Percentiles rank a stretch among this genome's conserved stretches.
Evolutionary conservation across 2,113 vertebrate species (phyloP).

Genomic region (Ciconia boyciana): DNA sequence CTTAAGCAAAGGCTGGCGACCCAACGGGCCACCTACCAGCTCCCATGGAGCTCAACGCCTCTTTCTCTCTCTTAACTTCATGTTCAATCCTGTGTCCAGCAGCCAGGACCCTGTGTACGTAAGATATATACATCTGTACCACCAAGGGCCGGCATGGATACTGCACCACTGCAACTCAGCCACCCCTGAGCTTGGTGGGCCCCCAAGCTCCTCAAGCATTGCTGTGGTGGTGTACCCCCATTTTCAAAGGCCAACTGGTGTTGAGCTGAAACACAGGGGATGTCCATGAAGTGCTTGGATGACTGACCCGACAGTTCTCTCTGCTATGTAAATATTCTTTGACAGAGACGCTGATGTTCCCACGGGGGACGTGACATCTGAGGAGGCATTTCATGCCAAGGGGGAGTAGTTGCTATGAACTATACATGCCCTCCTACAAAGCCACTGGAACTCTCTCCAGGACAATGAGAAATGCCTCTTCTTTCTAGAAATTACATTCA

Average conservation of each 20-base stretch:
- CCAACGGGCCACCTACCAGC: neutral
- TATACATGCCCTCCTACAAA: neutral
- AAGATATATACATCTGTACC: neutral
- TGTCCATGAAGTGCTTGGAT: neutral
- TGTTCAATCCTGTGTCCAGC: neutral
- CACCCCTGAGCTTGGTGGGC: neutral
- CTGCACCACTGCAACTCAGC: neutral
- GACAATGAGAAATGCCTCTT: neutral
- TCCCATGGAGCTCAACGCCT: neutral
- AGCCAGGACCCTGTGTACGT: fast-evolving
- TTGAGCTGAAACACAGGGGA: neutral
- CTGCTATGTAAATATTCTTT: neutral
- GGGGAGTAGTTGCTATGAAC: neutral
- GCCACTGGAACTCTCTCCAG: neutral
- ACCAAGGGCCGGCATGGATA: fast-evolving
- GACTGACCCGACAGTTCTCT: neutral
- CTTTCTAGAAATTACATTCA: neutral
- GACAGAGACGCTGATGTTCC: neutral
- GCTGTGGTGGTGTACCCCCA: neutral
- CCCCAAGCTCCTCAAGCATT: neutral
- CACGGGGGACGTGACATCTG: neutral
- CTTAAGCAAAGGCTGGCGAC: neutral
- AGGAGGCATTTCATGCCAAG: neutral
- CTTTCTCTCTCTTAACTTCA: neutral
- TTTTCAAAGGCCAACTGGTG: neutral